Conservation (phyloP, 2,888 invertebrate species). For the Eupithecia tripunctaria region DNA sequence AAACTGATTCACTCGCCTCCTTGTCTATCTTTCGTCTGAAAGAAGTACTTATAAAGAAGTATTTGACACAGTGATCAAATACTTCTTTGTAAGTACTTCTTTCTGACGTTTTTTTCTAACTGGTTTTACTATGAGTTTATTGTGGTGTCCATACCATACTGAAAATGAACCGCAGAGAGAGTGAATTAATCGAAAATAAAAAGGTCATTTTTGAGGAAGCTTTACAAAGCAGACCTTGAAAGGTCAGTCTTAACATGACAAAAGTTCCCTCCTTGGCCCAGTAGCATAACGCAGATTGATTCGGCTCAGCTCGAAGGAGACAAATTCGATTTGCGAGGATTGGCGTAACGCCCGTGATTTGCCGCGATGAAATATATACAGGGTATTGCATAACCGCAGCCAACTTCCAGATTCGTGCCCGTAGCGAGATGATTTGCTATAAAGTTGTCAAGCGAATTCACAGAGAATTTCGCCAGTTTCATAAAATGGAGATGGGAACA, state of each 20-base stretch:
- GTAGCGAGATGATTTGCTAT: conserved; percentile 23
- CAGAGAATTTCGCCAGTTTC: not conserved
- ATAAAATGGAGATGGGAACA: conserved; percentile 8
- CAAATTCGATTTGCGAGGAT: conserved; percentile 77
- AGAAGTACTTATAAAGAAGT: too few relatives aligned
- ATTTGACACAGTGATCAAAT: too few relatives aligned
- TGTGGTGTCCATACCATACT: too few relatives aligned
- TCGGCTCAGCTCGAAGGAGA: conserved; percentile 74
- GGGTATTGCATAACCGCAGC: conserved; percentile 45
- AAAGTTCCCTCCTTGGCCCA: conserved; percentile 47
- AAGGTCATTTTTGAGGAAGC: not conserved
- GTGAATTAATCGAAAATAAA: not conserved
- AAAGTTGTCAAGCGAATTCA: conserved; percentile 11
- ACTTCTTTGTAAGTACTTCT: too few relatives aligned
- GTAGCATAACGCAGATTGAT: conserved; percentile 76
- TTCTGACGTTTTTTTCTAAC: too few relatives aligned
- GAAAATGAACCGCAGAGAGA: too few relatives aligned
- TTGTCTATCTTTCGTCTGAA: too few relatives aligned
- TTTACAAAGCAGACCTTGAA: not conserved
- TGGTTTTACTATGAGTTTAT: too few relatives aligned
- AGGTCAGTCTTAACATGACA: not conserved
- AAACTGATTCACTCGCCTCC: too few relatives aligned
- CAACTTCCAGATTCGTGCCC: conserved; percentile 17
- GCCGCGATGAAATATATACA: conserved; percentile 67
- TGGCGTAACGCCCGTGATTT: conserved; percentile 55